Percentiles rank a stretch among this genome's conserved stretches.
Conservation (phyloP, 2,888 invertebrate species). For the Tubulanus polymorphus region DNA sequence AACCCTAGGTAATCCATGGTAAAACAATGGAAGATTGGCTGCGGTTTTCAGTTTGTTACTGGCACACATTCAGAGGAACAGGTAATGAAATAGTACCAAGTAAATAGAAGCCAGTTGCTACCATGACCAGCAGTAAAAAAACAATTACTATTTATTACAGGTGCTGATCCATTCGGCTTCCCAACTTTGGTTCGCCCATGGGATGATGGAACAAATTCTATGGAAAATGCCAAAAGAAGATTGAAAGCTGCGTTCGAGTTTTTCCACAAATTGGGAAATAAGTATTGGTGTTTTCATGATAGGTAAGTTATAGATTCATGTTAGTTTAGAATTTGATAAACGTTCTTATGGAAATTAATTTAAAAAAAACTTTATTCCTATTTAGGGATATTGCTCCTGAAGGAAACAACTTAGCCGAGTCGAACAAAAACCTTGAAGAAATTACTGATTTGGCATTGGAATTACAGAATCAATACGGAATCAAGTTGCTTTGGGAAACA, state of each 20-base stretch:
- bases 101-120: too few relatives aligned
- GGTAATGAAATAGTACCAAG: too few relatives aligned
- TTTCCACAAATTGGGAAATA: constrained; percentile 62
- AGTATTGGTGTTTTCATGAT: constrained; percentile 66
- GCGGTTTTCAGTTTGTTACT: constrained; percentile 61
- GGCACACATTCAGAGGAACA: constrained; percentile 56
- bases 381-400: constrained; percentile 60
- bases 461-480: constrained; percentile 58
- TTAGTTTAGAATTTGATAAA: neutral
- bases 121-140: too few relatives aligned
- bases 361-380: neutral
- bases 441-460: constrained; percentile 60
- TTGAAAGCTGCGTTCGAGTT: constrained; percentile 64
- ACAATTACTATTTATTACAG: constrained; percentile 29
- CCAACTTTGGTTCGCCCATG: constrained; percentile 57
- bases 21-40: constrained; percentile 66
- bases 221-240: constrained; percentile 62
- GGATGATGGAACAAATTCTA: constrained; percentile 60
- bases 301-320: constrained; percentile 34
- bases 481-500: constrained; percentile 64
- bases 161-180: constrained; percentile 56
- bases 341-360: neutral
- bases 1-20: constrained; percentile 55
- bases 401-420: constrained; percentile 60
- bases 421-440: constrained; percentile 60